phyloP scores from a whole-genome alignment of 1,140 invertebrate species.

The Solen grandis region DNA sequence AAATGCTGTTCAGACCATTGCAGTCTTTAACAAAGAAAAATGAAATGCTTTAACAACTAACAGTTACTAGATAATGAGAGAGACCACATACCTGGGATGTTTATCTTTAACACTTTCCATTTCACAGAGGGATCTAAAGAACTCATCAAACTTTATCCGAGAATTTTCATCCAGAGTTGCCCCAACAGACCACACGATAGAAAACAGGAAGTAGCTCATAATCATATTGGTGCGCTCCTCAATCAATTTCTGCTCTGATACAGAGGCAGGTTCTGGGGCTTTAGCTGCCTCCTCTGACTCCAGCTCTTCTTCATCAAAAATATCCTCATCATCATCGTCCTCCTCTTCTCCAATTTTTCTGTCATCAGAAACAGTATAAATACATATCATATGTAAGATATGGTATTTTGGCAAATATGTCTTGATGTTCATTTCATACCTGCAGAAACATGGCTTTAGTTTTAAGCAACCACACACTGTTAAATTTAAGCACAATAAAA shows the following conservation, averaged over 20 bases:
- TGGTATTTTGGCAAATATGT: no score
- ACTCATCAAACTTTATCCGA: conserved; percentile 79
- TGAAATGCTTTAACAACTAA: no score
- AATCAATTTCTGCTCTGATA: conserved; percentile 74
- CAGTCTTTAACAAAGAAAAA: no score
- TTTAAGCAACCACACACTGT: no score
- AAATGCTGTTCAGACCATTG: no score
- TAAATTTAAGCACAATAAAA: no score
- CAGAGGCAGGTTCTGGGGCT: background rate
- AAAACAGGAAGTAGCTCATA: conserved; percentile 79
- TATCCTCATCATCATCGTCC: conserved; percentile 76
- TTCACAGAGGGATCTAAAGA: conserved; percentile 77
- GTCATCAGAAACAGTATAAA: conserved; percentile 25
- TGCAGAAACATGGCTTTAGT: no score
- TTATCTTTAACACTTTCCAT: conserved; percentile 75
- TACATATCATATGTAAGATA: no score
- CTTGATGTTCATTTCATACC: no score
- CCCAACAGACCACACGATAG: conserved; percentile 80
- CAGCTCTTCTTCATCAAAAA: conserved; percentile 65
- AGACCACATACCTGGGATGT: conserved; percentile 84
- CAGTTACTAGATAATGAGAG: no score
- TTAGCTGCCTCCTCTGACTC: conserved; percentile 63
- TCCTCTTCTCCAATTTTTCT: conserved; percentile 74
- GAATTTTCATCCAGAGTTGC: conserved; percentile 76
- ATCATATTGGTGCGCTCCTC: conserved; percentile 79